Percentiles rank a stretch among this genome's conserved stretches.
These are phyloP conservation scores for Sebastes vulpes DNA, from an alignment of 2,797 vertebrate species.

Conservation along the genomic window DNA sequence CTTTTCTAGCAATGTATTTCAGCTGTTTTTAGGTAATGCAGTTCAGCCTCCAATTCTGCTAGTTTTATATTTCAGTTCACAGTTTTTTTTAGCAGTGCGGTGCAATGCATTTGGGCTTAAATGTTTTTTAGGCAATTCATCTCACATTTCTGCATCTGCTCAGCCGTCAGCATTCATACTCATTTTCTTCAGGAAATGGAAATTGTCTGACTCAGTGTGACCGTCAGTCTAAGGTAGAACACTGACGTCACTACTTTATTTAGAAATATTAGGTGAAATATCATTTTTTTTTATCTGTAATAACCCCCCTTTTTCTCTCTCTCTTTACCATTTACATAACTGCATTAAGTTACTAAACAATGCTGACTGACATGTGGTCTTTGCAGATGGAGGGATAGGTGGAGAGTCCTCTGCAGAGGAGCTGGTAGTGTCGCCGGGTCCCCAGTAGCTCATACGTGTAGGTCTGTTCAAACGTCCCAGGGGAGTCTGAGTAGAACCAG, in stretches of 20 bases:
- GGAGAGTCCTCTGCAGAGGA: constrained; percentile 87
- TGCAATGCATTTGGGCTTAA: not conserved
- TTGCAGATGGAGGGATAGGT: constrained; percentile 89
- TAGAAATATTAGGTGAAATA: not conserved
- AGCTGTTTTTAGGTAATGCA: not conserved
- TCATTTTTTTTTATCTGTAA: not conserved
- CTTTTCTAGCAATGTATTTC: too few species aligned
- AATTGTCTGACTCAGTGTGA: not conserved
- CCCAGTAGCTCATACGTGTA: constrained; percentile 92
- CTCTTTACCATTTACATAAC: not conserved
- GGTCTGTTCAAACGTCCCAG: constrained; percentile 86
- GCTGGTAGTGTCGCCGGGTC: constrained; percentile 84
- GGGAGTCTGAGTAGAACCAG: constrained; percentile 83
- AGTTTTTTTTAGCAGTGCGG: not conserved
- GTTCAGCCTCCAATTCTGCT: not conserved
- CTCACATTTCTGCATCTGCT: not conserved
- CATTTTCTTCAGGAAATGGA: not conserved
- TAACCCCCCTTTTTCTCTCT: not conserved
- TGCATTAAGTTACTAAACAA: not conserved
- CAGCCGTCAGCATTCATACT: not conserved
- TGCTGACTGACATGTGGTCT: constrained; percentile 86
- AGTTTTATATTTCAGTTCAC: not conserved
- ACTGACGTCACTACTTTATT: not conserved
- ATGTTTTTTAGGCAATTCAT: not conserved
- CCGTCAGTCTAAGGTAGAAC: not conserved